phyloP scores from a whole-genome alignment of 2,888 invertebrate genomes.

The Carcina quercana region DNA sequence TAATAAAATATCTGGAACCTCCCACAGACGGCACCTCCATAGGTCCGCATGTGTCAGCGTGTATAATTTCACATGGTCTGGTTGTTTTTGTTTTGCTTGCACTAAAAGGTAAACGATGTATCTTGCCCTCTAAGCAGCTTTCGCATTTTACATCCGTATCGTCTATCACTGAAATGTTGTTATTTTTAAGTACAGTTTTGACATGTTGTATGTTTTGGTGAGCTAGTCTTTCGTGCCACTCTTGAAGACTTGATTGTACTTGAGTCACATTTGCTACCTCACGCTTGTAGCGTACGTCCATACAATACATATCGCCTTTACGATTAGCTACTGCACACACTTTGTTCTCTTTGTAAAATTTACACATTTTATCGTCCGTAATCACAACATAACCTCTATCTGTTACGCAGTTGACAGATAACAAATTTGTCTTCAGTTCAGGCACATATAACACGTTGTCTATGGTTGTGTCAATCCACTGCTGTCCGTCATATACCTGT shows the following conservation, averaged over 20 bases:
- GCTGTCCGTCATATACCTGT: constrained; percentile 15
- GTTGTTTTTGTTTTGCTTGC: constrained; percentile 4
- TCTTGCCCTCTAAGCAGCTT: constrained; percentile 11
- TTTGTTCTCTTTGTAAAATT: constrained; percentile 14
- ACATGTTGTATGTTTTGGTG: constrained; percentile 17
- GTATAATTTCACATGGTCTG: constrained; percentile 11
- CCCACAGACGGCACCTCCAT: constrained; percentile 12
- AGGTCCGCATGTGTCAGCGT: constrained; percentile 5
- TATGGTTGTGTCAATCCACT: constrained; percentile 20
- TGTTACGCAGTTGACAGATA: constrained; percentile 16
- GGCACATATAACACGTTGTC: constrained; percentile 22
- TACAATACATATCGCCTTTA: constrained; percentile 9
- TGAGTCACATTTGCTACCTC: constrained; percentile 1
- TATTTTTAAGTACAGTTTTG: constrained; percentile 9
- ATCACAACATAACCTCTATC: constrained; percentile 19
- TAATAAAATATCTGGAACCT: constrained; percentile 19
- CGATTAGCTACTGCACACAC: constrained; percentile 17
- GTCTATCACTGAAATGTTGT: constrained; percentile 2
- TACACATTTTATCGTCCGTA: constrained; percentile 15
- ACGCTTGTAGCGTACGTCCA: constrained; percentile 5
- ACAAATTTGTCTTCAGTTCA: constrained; percentile 17
- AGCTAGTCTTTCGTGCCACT: constrained; percentile 17
- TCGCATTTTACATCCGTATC: background rate
- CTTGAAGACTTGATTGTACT: constrained; percentile 5
- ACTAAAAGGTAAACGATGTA: constrained; percentile 11